Percentiles rank a stretch among this genome's conserved stretches.
Conservation (phyloP, 1,140 invertebrate species). For the Apis florea region DNA sequence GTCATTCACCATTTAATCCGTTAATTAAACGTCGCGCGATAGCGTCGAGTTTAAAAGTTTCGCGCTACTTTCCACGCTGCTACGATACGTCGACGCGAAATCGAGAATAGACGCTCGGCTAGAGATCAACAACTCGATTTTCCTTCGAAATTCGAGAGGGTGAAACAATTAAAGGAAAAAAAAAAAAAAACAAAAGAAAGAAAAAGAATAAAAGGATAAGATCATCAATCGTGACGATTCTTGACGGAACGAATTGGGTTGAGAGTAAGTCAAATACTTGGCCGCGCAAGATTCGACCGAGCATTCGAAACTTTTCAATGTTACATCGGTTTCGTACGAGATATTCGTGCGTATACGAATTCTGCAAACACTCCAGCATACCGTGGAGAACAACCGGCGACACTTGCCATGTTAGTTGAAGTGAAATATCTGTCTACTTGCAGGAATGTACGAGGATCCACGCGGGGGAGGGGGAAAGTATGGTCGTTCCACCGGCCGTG, state of each 20-base stretch:
- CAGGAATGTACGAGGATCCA: not conserved
- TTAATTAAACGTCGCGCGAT: conserved; percentile 21
- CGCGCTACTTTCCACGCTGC: too few relatives aligned
- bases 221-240: conserved; percentile 1
- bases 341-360: conserved; percentile 16
- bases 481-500: not conserved
- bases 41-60: conserved; percentile 19
- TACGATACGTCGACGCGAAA: not conserved
- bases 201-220: not conserved
- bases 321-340: not conserved
- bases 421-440: not conserved
- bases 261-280: conserved; percentile 21
- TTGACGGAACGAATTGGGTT: not conserved
- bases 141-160: not conserved
- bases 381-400: not conserved
- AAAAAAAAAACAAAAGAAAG: not conserved
- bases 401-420: not conserved
- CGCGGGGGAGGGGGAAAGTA: not conserved
- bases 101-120: not conserved
- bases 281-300: not conserved
- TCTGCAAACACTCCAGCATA: conserved; percentile 1
- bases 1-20: conserved; percentile 19
- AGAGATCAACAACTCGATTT: conserved; percentile 4
- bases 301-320: conserved; percentile 2
- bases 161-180: too few relatives aligned